Conservation (phyloP, 1,140 invertebrate species). For the Homarus americanus region DNA sequence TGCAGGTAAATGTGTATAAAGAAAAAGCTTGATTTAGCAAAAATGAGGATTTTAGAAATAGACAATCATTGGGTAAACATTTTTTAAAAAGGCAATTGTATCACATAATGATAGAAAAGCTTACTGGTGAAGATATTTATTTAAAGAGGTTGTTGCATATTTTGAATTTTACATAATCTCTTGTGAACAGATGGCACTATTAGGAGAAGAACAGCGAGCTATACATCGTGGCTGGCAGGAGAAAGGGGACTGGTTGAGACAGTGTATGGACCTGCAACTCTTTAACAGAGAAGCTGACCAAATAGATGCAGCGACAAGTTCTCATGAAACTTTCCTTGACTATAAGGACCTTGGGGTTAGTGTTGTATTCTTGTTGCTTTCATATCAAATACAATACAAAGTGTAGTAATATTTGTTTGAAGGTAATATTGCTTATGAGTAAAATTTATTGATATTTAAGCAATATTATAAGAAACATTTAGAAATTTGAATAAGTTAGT, state of each 20-base stretch:
- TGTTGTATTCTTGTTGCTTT: not conserved
- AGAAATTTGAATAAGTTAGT: too few relatives aligned
- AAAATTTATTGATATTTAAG: too few relatives aligned
- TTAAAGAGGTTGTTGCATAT: conserved; percentile 3
- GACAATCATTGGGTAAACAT: too few relatives aligned
- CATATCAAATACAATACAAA: too few relatives aligned
- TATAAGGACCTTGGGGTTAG: conserved; percentile 91
- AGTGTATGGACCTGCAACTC: conserved; percentile 91
- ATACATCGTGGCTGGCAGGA: conserved; percentile 87
- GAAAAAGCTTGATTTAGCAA: too few relatives aligned
- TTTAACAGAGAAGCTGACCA: conserved; percentile 98
- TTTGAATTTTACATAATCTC: not conserved
- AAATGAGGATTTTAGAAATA: too few relatives aligned
- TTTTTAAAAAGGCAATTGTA: too few relatives aligned
- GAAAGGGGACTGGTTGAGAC: conserved; percentile 90
- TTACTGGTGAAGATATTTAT: not conserved
- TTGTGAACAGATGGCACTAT: conserved; percentile 82
- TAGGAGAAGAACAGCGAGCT: conserved; percentile 87
- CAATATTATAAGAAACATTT: too few relatives aligned
- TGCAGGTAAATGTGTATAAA: too few relatives aligned
- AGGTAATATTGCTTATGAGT: too few relatives aligned
- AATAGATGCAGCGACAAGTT: conserved; percentile 95
- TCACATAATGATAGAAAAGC: too few relatives aligned
- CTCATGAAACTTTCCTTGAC: conserved; percentile 95
- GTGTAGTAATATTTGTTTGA: too few relatives aligned